Percentiles rank a stretch among this genome's conserved stretches.
phyloP scores from a whole-genome alignment of 1,140 invertebrate species.

The Sitophilus oryzae region DNA sequence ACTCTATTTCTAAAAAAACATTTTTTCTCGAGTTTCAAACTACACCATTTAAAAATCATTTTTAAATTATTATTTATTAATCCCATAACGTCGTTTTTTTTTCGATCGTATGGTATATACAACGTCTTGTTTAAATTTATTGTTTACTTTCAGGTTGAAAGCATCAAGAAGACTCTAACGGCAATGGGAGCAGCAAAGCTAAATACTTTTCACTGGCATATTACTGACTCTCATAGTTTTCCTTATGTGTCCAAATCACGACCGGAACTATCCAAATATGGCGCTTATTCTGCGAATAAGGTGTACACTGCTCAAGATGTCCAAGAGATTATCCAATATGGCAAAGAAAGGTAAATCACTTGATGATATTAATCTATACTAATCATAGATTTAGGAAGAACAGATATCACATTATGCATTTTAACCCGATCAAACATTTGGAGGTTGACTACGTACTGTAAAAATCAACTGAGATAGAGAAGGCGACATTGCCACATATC shows the following conservation, averaged over 20 bases:
- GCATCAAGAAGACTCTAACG: slow-evolving; percentile 68
- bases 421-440: too few relatives aligned
- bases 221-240: slow-evolving; percentile 84
- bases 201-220: slow-evolving; percentile 85
- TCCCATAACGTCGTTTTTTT: too few relatives aligned
- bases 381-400: too few relatives aligned
- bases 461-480: too few relatives aligned
- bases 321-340: slow-evolving; percentile 61
- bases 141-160: slow-evolving; percentile 34
- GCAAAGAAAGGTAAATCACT: slow-evolving; percentile 44
- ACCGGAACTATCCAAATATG: slow-evolving; percentile 63
- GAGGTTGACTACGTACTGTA: too few relatives aligned
- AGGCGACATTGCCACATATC: too few relatives aligned
- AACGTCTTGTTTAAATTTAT: background rate
- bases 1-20: too few relatives aligned
- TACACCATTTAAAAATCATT: too few relatives aligned
- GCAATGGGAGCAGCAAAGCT: slow-evolving; percentile 76
- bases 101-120: background rate
- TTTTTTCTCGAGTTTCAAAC: too few relatives aligned
- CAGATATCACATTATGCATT: too few relatives aligned
- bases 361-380: too few relatives aligned
- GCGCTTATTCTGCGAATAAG: slow-evolving; percentile 64
- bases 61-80: too few relatives aligned
- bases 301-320: slow-evolving; percentile 53
- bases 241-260: slow-evolving; percentile 64